Conservation (phyloP, 2,888 invertebrate species). For the Dasysyrphus albostriatus region DNA sequence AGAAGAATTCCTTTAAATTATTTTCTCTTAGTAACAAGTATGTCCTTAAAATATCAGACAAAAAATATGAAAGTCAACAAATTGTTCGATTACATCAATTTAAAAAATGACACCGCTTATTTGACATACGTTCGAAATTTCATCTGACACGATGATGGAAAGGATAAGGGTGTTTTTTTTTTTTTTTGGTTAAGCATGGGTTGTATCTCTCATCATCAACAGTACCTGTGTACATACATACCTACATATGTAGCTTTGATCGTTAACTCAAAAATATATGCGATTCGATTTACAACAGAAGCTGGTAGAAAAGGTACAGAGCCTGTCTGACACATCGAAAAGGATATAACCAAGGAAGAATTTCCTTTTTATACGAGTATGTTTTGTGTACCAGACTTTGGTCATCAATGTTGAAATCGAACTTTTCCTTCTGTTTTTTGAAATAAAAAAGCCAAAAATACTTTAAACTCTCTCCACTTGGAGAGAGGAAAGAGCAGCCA, state of each 20-base stretch:
- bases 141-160: constrained; percentile 8
- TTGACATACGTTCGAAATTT: constrained; percentile 16
- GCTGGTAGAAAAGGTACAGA: constrained; percentile 3
- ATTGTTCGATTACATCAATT: constrained; percentile 42
- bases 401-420: constrained; percentile 54
- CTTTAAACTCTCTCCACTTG: constrained; percentile 32
- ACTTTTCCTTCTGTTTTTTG: constrained; percentile 46
- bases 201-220: not conserved
- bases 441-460: constrained; percentile 25
- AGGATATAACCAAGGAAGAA: constrained; percentile 65
- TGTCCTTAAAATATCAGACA: not conserved
- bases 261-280: constrained; percentile 59
- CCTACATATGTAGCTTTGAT: constrained; percentile 33
- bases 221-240: not conserved
- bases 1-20: no score
- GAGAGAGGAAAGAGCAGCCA: not conserved
- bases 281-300: constrained; percentile 52
- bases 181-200: not conserved
- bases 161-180: constrained; percentile 9
- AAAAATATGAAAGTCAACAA: constrained; percentile 19
- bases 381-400: constrained; percentile 35
- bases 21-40: not conserved
- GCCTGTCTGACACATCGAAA: constrained; percentile 40
- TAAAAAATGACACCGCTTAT: constrained; percentile 32
- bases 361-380: constrained; percentile 31